A percentile compares a stretch with the other conserved stretches of the same genome.
Evolutionary conservation across 2,797 vertebrate species (phyloP).

Genomic region (Tadarida brasiliensis): DNA sequence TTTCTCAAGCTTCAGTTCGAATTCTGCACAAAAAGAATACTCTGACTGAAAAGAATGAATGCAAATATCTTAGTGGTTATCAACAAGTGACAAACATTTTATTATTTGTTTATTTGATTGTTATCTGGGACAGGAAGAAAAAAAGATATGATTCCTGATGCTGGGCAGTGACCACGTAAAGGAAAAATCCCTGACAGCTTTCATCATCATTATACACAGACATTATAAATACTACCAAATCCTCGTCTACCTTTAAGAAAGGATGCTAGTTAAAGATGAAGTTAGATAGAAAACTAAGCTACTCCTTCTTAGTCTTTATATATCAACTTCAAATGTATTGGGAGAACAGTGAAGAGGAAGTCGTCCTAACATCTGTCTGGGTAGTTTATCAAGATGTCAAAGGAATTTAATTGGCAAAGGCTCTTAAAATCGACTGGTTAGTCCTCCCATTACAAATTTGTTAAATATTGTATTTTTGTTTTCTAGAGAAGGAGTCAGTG

Average conservation of each 20-base stretch:
- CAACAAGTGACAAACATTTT: background rate
- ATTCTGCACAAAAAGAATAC: conserved; percentile 13
- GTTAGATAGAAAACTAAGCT: conserved; percentile 15
- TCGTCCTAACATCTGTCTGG: background rate
- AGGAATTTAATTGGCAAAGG: background rate
- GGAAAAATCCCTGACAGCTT: conserved; percentile 22
- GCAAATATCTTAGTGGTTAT: background rate
- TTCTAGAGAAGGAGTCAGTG: conserved; percentile 60
- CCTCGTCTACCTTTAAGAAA: conserved; percentile 26
- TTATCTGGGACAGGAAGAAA: background rate
- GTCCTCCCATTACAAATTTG: conserved; percentile 4
- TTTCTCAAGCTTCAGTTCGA: conserved; percentile 33
- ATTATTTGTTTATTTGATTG: conserved; percentile 32
- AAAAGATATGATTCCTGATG: conserved; percentile 17
- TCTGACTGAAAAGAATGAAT: background rate
- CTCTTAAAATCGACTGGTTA: conserved; percentile 45
- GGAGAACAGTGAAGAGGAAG: conserved; percentile 15
- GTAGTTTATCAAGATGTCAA: conserved; percentile 38
- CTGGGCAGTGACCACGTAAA: conserved; percentile 36
- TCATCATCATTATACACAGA: conserved; percentile 36
- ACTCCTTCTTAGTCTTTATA: conserved; percentile 17
- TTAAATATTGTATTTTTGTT: conserved; percentile 50
- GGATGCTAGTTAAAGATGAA: conserved; percentile 40
- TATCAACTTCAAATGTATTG: conserved; percentile 44
- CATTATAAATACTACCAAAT: background rate